Evolutionary conservation across 2,888 invertebrate genomes (phyloP), one percentile per base, ranked within the genome.

Genomic region (Pinctada fucata): DNA sequence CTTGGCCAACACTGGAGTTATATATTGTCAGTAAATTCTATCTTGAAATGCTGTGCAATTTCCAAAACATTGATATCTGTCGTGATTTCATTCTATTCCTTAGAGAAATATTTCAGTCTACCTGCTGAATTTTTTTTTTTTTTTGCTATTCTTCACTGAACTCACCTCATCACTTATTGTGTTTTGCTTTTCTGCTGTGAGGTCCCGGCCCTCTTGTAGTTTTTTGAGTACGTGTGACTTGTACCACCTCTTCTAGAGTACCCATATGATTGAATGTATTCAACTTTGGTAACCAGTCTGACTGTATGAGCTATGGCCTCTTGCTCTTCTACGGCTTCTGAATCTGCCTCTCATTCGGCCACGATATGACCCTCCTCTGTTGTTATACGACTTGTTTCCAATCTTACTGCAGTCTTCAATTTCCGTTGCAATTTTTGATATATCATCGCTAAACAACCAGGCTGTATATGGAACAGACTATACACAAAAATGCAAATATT

Each of bases 401-500:
- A 83, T 76, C 58, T 77, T 81, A 3, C 70, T 68, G 58, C 63
- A 75, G 49, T 84, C 75, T 66, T 84, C 81, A 13, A 84, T 79
- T 65, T 82, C 79, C 64, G n/a, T n/a, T n/a, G n/a, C n/a, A n/a
- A n/a, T n/a, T 71, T 84, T 82, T 2, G 73, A 80, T 8, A 84
- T 74, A 79, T 80, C 81, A 48, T 84, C 82, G 2, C 82, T 78
- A 74, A 82, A 83, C 10, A 82, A 13, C 5, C 48, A 66, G 13
- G 68, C 31, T 5, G 78, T 75, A 58, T 75, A 80, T 4, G 75
- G 68, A 31, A 78, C 48, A 49, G 51, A 58, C 3, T 78, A 78
- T 31, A 64, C 13, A 66, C 78, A 78, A n/a, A 80, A 52, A 70
- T n/a, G n/a, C n/a, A n/a, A n/a, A n/a, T n/a, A n/a, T n/a, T n/a